Base-by-base conservation (phyloP, 2,797 vertebrate genomes). In the Gallinago solitaria region DNA sequence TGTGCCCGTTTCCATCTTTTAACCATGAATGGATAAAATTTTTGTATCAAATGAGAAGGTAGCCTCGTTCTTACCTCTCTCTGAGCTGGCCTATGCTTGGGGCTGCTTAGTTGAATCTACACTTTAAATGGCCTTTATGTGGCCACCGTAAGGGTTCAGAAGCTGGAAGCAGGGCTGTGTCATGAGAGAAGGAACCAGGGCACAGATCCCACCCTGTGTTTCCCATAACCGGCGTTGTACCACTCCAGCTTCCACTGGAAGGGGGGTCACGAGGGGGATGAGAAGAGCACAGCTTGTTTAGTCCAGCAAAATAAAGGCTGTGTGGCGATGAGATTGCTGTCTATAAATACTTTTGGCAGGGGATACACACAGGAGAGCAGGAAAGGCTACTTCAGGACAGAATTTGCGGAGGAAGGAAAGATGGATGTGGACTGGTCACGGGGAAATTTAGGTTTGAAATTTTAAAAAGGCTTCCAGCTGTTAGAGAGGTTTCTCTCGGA, bases 261-360 rank as follows among this genome's bases (percentile, higher is more conserved):
- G 35, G 24, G 12, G 14, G 18, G 21, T 93, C 53, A 79, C 0
- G 0, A 80, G 11, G 13, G 32, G 33, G 63, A 86, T 47, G 37
- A 89, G 56, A 85, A 77, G 41, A 75, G 37, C 45, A 16, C 7
- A 15, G 45, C 61, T 78, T 57, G 23, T 83, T 91, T 71, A 83
- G 65, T 75, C 73, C 87, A 68, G 73, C 45, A 78, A 95, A 93
- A 83, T 64, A 87, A 91, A 87, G 51, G 39, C 56, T 80, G 16
- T 19, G 20, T 60, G 56, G 25, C 39, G 71, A 78, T 89, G 82
- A 94, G 69, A 89, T 16, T 89, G 56, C 25, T 57, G 57, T 25
- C 87, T 94, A 94, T 75, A 93, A 97, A 95, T 95, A 95, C 39
- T 89, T 92, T 15, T 95, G 94, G 95, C 95, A 87, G 43, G n/a